phyloP scores from a whole-genome alignment of 2,888 invertebrate genomes.

The Tanytarsus gracilentus region DNA sequence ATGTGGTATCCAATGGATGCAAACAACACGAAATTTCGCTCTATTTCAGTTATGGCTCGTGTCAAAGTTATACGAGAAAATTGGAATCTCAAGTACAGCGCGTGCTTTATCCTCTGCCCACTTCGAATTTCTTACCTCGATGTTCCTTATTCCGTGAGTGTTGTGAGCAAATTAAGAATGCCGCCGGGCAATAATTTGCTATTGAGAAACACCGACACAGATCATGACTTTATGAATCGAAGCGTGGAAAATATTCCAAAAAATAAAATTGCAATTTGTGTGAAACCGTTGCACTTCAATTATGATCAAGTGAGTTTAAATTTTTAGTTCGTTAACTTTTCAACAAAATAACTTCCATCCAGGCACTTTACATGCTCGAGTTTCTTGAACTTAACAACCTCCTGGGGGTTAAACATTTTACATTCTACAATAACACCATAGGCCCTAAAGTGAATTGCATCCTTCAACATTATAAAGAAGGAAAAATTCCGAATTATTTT shows the following conservation, averaged over 20 bases:
- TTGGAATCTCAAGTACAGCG: conserved; percentile 88
- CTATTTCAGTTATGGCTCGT: conserved; percentile 63
- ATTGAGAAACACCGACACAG: conserved; percentile 51
- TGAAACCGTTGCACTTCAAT: conserved; percentile 83
- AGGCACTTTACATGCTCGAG: conserved; percentile 73
- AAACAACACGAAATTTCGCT: conserved; percentile 40
- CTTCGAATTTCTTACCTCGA: conserved; percentile 51
- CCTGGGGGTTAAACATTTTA: conserved; percentile 77
- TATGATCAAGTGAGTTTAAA: conserved; percentile 58
- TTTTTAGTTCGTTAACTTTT: conserved; percentile 6
- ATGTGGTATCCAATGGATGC: conserved; percentile 55
- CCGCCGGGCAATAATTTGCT: conserved; percentile 56
- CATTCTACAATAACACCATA: conserved; percentile 83
- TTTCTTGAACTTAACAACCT: conserved; percentile 80
- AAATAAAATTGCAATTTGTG: conserved; percentile 68
- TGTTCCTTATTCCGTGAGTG: conserved; percentile 59
- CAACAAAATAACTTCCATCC: conserved; percentile 30
- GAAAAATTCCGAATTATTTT: conserved; percentile 18
- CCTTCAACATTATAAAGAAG: conserved; percentile 51
- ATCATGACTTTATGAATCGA: conserved; percentile 38
- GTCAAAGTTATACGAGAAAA: conserved; percentile 82
- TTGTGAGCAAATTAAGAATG: conserved; percentile 52
- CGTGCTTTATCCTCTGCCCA: conserved; percentile 78
- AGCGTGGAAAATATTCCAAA: conserved; percentile 35
- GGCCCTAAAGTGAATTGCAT: conserved; percentile 71